phyloP scores from a whole-genome alignment of 2,113 vertebrate species.

The Circaetus cinerascens region DNA sequence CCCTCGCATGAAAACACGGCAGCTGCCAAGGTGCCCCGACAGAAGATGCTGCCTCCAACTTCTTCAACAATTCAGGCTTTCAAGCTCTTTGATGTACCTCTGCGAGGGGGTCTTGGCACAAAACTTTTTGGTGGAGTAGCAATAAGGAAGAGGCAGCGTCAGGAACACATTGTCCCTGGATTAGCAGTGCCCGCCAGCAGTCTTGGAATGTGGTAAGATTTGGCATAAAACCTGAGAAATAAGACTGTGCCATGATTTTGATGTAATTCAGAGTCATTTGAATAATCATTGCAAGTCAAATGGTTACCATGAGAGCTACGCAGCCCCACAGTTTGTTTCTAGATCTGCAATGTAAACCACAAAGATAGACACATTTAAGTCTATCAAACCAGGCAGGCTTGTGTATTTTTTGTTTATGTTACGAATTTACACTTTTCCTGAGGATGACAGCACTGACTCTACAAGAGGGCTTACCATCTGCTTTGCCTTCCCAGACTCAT shows the following conservation, averaged over 20 bases:
- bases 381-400: background rate
- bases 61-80: background rate
- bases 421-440: background rate
- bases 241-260: accelerated
- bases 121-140: background rate
- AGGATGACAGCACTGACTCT: background rate
- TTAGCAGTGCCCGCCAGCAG: background rate
- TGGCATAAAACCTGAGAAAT: background rate
- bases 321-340: background rate
- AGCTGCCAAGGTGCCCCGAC: background rate
- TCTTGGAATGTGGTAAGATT: accelerated
- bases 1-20: background rate
- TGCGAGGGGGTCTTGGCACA: background rate
- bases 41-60: background rate
- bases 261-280: background rate
- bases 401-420: background rate
- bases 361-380: background rate
- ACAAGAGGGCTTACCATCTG: background rate
- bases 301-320: background rate
- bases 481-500: background rate
- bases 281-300: background rate
- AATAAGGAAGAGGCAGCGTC: background rate
- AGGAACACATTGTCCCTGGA: background rate
- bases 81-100: background rate
- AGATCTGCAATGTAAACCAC: background rate